These are phyloP conservation scores for Petrophora chlorosata DNA, from an alignment of 2,888 invertebrate genomes.

Conservation along the genomic window DNA sequence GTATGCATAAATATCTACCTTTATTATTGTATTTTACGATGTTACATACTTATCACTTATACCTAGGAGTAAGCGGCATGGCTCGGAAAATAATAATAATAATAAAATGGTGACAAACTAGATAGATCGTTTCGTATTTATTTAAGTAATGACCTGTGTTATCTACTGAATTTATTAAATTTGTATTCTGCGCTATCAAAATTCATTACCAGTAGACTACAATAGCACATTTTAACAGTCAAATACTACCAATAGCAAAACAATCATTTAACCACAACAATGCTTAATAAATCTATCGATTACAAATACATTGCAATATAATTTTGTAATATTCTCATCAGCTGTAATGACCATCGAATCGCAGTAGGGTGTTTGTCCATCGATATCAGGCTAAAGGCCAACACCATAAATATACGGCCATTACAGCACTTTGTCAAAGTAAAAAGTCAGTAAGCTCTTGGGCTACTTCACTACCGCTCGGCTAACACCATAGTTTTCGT, in stretches of 20 bases:
- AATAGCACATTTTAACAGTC: no score
- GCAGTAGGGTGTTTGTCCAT: conserved; percentile 48
- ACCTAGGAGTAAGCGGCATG: no score
- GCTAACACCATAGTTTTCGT: no score
- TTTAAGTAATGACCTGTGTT: no score
- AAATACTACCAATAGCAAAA: neutral
- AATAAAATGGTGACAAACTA: no score
- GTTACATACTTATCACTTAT: no score
- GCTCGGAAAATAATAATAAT: no score
- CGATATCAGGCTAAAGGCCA: conserved; percentile 55
- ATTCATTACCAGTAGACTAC: no score
- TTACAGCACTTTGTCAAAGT: neutral
- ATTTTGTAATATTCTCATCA: conserved; percentile 29
- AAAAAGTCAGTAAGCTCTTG: neutral
- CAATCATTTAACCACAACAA: conserved; percentile 21
- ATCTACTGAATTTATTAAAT: no score
- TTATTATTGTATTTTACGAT: neutral
- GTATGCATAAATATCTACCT: neutral
- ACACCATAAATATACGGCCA: conserved; percentile 22
- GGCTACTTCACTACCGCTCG: no score
- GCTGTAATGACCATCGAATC: conserved; percentile 30
- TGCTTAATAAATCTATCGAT: conserved; percentile 27
- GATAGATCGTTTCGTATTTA: no score
- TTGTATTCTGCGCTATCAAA: no score
- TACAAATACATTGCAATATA: conserved; percentile 23